Base-by-base conservation (phyloP, 2,113 vertebrate genomes). In the Oryzias javanicus region DNA sequence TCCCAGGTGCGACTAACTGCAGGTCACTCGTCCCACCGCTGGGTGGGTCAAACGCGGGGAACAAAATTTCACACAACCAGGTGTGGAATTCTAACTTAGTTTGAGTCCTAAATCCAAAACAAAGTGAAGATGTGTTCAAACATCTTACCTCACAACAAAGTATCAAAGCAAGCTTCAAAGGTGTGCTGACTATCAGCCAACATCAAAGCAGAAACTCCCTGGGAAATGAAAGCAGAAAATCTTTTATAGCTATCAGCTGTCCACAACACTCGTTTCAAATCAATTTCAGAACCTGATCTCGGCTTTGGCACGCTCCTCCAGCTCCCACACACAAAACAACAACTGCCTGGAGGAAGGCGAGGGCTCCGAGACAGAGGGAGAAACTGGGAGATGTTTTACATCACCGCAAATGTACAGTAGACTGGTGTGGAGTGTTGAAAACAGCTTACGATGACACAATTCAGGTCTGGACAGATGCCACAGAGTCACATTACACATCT, bases 231-330 rank as follows among this genome's bases (percentile, higher is more conserved):
- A 82, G 63, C n/a, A 73, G 81, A 81, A 83, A 81, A 80, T 88
- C 76, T 88, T 87, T 89, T 82, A 86, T 74, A 80, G 82, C 79
- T 86, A 89, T 91, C 88, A 88, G 88, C 89, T 88, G 90, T 85
- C 80, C 77, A 89, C 80, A 88, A 89, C 85, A 86, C 83, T 89
- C 84, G 83, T 22, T 89, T 90, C 75, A 67, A 90, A 91, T 89
- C 83, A 88, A 89, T 89, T 90, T 87, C 75, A 78, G 88, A 91
- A 91, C 87, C 84, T 84, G 86, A 91, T 89, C 87, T 88, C 17
- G 55, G 74, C 79, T 84, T 85, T 82, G 87, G 81, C 82, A 76
- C 71, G 51, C 82, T 76, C 60, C 57, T 60, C 65, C 42, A 63
- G 55, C 71, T 76, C 71, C 57, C 58, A 64, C 61, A 55, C 56